Base-by-base conservation (phyloP, 2,113 vertebrate species). In the Anser brachyrhynchus region DNA sequence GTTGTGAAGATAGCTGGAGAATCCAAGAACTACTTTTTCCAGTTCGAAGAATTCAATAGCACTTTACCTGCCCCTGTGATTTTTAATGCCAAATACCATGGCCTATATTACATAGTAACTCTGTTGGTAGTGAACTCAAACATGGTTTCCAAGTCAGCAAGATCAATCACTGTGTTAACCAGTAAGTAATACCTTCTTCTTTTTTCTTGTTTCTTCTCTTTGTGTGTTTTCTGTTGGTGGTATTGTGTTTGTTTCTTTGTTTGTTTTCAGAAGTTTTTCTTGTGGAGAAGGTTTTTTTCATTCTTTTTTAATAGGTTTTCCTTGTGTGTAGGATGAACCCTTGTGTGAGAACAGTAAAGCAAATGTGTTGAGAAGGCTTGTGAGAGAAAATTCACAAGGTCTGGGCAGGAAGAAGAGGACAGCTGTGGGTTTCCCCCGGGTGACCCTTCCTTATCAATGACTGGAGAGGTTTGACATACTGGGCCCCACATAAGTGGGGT, bases 1-100 rank as follows among this genome's bases (percentile, higher is more conserved):
- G 98, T 99, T 6, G 99, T 98, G 67, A 99, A 98, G 97, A 97
- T 99, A 95, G 98, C 98, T 3, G 99, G 99, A 46, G 99, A 99
- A 97, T 98, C 99, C 20, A 98, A 98, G 78, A 98, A 97, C 61
- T 97, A 98, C 93, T 98, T 99, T 90, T 98, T 99, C 29, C 98
- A 98, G 93, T 99, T 99, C 2, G 95, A 98, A 65, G 98, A 99
- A 89, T 95, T 92, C 96, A 98, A 98, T 82, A 96, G 97, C 92
- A 97, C 98, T 80, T 96, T 98, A 91, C 98, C 98, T 49, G 93
- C 97, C 55, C 98, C 98, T 16, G 91, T 99, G 90, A 84, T 98
- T 37, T 99, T 99, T 91, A 99, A 99, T 97, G 97, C 98, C 77
- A 98, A 97, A 52, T 98, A 99, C 80, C 99, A 99, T 23, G 99